Evolutionary conservation across 1,140 invertebrate species (phyloP), one percentile per base, ranked within the genome.

Genomic region (Sesamia nonagrioides): DNA sequence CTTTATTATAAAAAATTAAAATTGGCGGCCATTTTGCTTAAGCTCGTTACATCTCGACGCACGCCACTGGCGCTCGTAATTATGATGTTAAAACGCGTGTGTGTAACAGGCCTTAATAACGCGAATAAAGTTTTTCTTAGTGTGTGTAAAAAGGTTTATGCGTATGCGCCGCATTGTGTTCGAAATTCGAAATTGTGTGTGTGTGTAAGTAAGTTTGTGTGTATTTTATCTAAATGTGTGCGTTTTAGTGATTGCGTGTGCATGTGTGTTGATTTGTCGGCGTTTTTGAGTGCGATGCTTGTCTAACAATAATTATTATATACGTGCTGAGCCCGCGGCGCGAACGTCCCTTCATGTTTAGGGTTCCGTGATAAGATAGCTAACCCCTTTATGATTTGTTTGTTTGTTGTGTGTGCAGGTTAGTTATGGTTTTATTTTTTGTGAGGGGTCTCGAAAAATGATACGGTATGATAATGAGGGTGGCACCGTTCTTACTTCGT

Each of bases 291-390:
- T 88, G 86, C 77, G 81, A 82, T 86, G 87, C 85, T 91, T 90
- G 90, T 93, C 89, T 91, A 92, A 91, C 87, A 87, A 90, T 93
- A 94, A 94, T 94, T 93, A 92, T 88, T 89, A 90, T 92, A 94
- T 94, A 93, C 85, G 89, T 93, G 72, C 21, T 92, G 89, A 89
- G 90, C 88, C 92, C 89, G 92, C 88, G 81, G 71, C 85, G 82
- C 13, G 69, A 71, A 54, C 63, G 52, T 71, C 77, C 77, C 80
- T 61, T 74, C 42, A 35, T 58, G 33, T 75, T 78, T 81, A 78
- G 73, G 80, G 77, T 77, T 76, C 73, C n/a, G 60, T 54, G 21
- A 58, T 73, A 73, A 77, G 58, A 79, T 79, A 79, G 50, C 77
- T 68, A 66, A 68, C 61, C 74, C 60, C 61, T 68, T 17, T 54